phyloP scores from a whole-genome alignment of 2,888 invertebrate genomes.

The Lucinisca nassula region DNA sequence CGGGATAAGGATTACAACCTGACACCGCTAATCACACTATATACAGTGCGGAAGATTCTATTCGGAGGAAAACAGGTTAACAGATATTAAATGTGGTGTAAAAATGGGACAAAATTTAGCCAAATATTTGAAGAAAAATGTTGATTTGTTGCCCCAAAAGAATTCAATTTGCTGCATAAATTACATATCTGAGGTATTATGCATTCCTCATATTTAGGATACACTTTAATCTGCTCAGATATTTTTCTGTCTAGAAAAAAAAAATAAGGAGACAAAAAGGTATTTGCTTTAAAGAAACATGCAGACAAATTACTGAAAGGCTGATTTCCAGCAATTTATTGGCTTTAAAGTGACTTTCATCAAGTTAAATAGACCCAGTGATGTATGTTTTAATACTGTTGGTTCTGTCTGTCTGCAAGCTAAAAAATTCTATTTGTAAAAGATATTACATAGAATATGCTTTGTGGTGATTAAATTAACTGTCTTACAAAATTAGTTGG shows the following conservation, averaged over 20 bases:
- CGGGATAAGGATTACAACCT: no score
- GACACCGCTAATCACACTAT: no score
- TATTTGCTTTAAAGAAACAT: not conserved
- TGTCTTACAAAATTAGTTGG: slow-evolving; percentile 11
- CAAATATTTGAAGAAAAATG: no score
- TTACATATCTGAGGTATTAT: no score
- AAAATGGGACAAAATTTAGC: no score
- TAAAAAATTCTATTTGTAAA: not conserved
- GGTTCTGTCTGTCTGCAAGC: not conserved
- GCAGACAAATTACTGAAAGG: not conserved
- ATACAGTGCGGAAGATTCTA: no score
- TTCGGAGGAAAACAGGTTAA: no score
- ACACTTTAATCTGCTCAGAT: not conserved
- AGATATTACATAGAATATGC: not conserved
- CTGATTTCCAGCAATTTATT: not conserved
- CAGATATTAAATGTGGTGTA: no score
- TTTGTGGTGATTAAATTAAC: not conserved
- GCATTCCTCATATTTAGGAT: not conserved
- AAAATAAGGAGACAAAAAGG: not conserved
- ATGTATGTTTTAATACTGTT: not conserved
- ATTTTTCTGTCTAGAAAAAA: not conserved
- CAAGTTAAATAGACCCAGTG: not conserved
- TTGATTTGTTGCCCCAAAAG: no score
- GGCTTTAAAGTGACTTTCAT: not conserved
- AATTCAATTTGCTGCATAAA: no score